Base-by-base conservation (phyloP, 2,888 invertebrate species). In the Cetonia aurata region DNA sequence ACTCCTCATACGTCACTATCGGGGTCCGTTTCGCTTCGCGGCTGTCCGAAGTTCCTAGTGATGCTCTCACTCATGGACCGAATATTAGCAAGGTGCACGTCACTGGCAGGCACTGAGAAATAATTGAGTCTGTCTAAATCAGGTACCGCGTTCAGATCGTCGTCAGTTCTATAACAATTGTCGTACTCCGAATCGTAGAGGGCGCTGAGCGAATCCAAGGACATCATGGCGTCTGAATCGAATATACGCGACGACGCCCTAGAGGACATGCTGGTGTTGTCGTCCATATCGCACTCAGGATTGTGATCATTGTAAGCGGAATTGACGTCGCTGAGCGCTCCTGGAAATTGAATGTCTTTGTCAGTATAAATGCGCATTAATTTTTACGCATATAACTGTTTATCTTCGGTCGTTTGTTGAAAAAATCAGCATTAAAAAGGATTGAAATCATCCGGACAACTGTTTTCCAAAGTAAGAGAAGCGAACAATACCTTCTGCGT, bases 271-370 rank as follows among this genome's bases (percentile, higher is more conserved):
- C 91, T 91, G 75, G 94, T 94, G 80, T 95, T 89, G 81, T 89
- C 89, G 79, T 88, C 88, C 80, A 89, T 88, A 74, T 88, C 88
- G 57, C 86, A 86, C 65, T 86, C 86, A 69, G 84, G 85, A 75
- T 84, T 84, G 77, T 84, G 85, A 72, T 89, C 89, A 83, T 92
- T 91, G 84, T 92, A 93, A 77, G 93, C 91, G 8, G 93, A 94
- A 85, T 95, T 95, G 60, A 95, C 93, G 85, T 95, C 95, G 79
- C 94, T 94, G 71, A 95, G 87, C 31, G 94, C 95, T 71, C 93
- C 88, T 88, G 76, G 1, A 80, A 78, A 62, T 53, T 44, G 6
- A 44, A 13, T 13, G 44, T 6, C 1, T 44, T 44, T 44, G 13
- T 44, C 6, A n/a, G 44, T 13, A 13, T 6, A n/a, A 44, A 44